Evolutionary conservation across 2,113 vertebrate genomes (phyloP), one percentile per base, ranked within the genome.

Genomic region (Callopanchax toddi): DNA sequence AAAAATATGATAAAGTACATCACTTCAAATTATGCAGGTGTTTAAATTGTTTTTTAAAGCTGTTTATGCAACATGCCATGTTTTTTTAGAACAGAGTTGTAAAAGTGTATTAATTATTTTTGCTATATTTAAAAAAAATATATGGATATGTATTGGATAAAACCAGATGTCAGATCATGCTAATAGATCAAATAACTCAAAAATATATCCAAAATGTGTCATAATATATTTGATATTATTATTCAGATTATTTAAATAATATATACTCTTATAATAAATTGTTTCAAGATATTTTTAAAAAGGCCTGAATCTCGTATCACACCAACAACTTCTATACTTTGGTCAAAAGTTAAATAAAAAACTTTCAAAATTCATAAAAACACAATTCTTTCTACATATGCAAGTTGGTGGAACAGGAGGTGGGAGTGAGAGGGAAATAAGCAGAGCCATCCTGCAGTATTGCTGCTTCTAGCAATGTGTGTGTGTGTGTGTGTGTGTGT

Each of bases 361-460:
- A 75, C 63, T 81, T 82, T 60, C 63, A 83, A 82, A n/a, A 85
- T 87, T 73, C 71, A 82, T 73, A 75, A 74, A 83, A 85, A 75
- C 67, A 74, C 76, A 84, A 78, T 87, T 81, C 59, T 74, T 58
- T 80, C 67, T 42, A 26, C 67, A 85, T 85, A 80, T 86, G 80
- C 63, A 71, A 82, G 81, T 78, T 77, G 44, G 44, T 67, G 55
- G 79, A 66, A 77, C 59, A 56, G 72, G 70, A 80, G 77, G 71
- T 74, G 71, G 55, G 72, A 70, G 77, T 74, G 69, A 77, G 69
- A 70, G 60, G 65, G 71, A 88, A 76, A 86, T 81, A 67, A 87
- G 81, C 64, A 79, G 55, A 77, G 76, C 76, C 57, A 83, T 81
- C 65, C 67, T 61, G 71, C 71, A 70, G 79, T 79, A 87, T 83